Evolutionary conservation across 2,797 vertebrate species (phyloP), one percentile per base, ranked within the genome.

Genomic region (Scarus forsteni): DNA sequence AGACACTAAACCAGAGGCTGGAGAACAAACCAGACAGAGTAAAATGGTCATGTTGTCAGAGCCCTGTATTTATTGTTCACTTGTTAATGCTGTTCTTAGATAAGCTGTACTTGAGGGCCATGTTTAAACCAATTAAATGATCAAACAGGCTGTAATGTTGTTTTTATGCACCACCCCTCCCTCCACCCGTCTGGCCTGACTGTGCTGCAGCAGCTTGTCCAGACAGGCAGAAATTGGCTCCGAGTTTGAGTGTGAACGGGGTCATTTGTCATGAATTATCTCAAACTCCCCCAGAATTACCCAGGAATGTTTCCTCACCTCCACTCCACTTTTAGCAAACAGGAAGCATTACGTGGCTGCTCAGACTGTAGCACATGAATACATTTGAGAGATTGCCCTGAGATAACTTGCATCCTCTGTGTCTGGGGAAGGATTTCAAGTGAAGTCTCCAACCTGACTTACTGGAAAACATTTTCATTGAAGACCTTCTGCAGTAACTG

Each of bases 231-330:
- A 67, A 59, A 58, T 39, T 13, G 16, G 44, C 52, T 48, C 44
- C 19, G 39, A 39, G 16, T 43, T 14, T 36, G 34, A 13, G 57
- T 55, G 66, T 54, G 27, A 35, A 16, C 2, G 8, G 72, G 84
- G 84, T 91, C 83, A 89, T 86, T 85, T 81, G 70, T 80, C 77
- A 71, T 75, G 49, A 89, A 85, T 85, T 81, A 76, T 79, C 79
- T 73, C 70, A 61, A 60, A 67, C 77, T 63, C 56, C 38, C 48
- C 60, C 65, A 70, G 62, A 85, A 88, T 85, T 79, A 73, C 64
- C 52, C 49, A 71, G 79, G 78, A 91, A 88, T 90, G 85, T 70
- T 77, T 74, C 55, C 61, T 73, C 56, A 59, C 59, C 56, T 77
- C 60, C 7, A 8, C 56, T 77, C 60, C 7, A 8, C 42, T 67